These are phyloP conservation scores for Acromyrmex echinatior DNA, from an alignment of 1,140 invertebrate species.

Conservation along the genomic window DNA sequence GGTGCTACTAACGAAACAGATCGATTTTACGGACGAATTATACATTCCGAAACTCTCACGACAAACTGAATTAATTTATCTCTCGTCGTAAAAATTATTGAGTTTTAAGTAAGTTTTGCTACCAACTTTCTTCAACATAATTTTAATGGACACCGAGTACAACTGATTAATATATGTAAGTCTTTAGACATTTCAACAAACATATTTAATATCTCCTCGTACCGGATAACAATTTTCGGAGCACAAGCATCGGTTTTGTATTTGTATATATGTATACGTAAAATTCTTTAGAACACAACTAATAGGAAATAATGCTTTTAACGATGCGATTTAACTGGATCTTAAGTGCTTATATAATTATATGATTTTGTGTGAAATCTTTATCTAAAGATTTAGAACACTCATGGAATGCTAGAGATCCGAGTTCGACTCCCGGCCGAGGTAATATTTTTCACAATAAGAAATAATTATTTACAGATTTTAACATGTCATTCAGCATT, in stretches of 20 bases:
- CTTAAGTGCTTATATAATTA: too few species aligned
- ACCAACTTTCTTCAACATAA: conserved; percentile 23
- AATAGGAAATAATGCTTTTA: too few species aligned
- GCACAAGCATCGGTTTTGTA: neutral
- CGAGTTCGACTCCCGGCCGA: too few species aligned
- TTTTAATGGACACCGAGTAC: neutral
- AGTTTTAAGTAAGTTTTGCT: conserved; percentile 11
- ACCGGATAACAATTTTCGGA: neutral
- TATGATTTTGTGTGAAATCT: too few species aligned
- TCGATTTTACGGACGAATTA: conserved; percentile 9
- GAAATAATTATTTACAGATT: too few species aligned
- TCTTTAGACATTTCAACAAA: neutral
- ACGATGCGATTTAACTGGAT: too few species aligned
- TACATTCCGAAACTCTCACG: neutral
- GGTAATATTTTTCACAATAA: too few species aligned
- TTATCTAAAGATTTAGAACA: too few species aligned
- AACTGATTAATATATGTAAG: conserved; percentile 20
- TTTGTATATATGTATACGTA: neutral
- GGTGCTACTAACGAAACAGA: conserved; percentile 13
- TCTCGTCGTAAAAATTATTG: conserved; percentile 21
- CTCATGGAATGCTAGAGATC: too few species aligned
- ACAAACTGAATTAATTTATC: conserved; percentile 12
- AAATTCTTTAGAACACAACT: neutral
- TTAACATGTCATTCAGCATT: too few species aligned
- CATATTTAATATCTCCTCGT: neutral